Base-by-base conservation (phyloP, 2,888 invertebrate genomes). In the Oligia latruncula region DNA sequence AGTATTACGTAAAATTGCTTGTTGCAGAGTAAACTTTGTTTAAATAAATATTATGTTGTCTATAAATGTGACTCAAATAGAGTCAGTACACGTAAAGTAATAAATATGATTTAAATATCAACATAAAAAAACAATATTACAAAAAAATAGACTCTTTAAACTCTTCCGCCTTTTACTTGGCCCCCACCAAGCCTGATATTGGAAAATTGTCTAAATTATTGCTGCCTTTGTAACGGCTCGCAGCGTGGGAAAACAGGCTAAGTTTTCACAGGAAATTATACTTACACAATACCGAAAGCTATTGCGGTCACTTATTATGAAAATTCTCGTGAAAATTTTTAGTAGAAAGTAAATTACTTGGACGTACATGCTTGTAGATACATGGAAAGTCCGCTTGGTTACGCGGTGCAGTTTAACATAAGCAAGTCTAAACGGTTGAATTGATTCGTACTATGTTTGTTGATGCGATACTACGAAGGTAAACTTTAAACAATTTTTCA, bases 131-230 rank as follows among this genome's bases (percentile, higher is more conserved):
- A 58, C 23, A 58, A n/a, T n/a, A 60, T 60, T 4, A 60, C n/a
- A n/a, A 29, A 29, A 29, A 60, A 29, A 5, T 17, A 4, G 3
- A 64, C 9, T 20, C 20, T 40, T 9, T 35, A 64, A 40, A 8
- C n/a, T 15, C 23, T 46, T 46, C 8, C 4, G 4, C 60, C 86
- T 85, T 17, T 86, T 6, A 81, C 88, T 93, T 93, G 85, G 13
- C 87, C 94, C 92, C 91, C 74, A 89, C 83, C 68, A 85, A 84
- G 91, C 86, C 91, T 92, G 95, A 95, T 96, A 96, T 96, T 96
- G 95, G 96, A 97, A 97, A 96, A 96, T 97, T 96, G 96, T 92
- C 95, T 96, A 96, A 96, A 96, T 96, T 95, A 96, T 96, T 93
- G 94, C 92, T 93, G 93, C 93, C 92, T 94, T 93, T 92, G 94